A percentile compares a stretch with the other conserved stretches of the same genome.
Conservation (phyloP, 2,113 vertebrate genomes). For the Poecilia latipinna region DNA sequence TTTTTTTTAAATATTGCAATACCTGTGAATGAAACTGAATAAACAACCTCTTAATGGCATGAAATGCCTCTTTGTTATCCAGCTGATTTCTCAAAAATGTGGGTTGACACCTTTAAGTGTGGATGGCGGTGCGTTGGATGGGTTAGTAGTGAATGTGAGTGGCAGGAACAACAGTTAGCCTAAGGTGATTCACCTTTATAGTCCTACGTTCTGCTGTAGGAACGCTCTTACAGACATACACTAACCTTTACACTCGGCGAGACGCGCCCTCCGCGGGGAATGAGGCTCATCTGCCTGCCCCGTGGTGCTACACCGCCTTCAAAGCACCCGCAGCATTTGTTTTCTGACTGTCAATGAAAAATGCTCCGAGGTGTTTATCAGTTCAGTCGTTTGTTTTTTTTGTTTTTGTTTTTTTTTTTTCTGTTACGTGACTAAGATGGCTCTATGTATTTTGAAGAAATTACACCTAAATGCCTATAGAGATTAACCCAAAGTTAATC, state of each 20-base stretch:
- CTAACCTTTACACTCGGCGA: conserved; percentile 50
- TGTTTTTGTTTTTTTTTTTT: conserved; percentile 9
- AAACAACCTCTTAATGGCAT: conserved; percentile 3
- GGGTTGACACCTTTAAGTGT: conserved; percentile 70
- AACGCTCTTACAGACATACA: conserved; percentile 39
- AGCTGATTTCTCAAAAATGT: conserved; percentile 62
- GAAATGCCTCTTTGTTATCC: conserved; percentile 10
- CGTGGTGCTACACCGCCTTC: conserved; percentile 77
- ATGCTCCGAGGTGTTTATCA: conserved; percentile 65
- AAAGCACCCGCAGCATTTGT: conserved; percentile 79
- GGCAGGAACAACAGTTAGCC: conserved; percentile 82
- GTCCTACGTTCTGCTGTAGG: conserved; percentile 64
- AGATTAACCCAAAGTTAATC: neutral
- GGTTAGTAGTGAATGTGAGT: conserved; percentile 76
- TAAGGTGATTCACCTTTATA: conserved; percentile 80
- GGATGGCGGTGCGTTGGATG: conserved; percentile 57
- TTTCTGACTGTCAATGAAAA: conserved; percentile 64
- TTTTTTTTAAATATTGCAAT: neutral
- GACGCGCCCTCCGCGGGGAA: conserved; percentile 62
- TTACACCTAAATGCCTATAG: neutral
- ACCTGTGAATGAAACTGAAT: neutral
- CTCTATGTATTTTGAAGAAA: neutral
- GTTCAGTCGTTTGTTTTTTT: conserved; percentile 9
- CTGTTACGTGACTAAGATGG: conserved; percentile 15
- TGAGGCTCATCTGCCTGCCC: conserved; percentile 77